Conservation (phyloP, 2,113 vertebrate genomes). For the Eulemur rufifrons region DNA sequence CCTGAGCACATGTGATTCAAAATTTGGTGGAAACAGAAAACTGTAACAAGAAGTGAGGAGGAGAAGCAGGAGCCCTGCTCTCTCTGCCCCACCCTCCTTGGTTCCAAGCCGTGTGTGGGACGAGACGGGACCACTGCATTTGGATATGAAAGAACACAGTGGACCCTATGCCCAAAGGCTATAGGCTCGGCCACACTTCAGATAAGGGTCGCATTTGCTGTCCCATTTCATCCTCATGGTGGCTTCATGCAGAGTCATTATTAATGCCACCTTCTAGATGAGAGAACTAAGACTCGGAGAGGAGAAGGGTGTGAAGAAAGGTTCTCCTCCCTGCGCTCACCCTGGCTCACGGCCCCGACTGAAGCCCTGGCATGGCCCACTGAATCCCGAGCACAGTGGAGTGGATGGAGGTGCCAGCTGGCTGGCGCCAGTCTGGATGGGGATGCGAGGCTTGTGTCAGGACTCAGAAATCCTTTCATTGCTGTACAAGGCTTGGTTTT, state of each 20-base stretch:
- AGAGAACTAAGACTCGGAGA: background rate
- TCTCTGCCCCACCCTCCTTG: background rate
- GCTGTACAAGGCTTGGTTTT: background rate
- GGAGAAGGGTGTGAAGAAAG: background rate
- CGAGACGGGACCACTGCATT: background rate
- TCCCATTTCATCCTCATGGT: background rate
- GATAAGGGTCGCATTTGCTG: fast-evolving
- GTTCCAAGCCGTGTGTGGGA: background rate
- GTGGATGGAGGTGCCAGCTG: background rate
- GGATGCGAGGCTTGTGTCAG: background rate
- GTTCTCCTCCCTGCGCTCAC: fast-evolving
- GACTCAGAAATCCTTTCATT: background rate
- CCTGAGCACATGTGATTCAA: fast-evolving
- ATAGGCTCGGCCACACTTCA: background rate
- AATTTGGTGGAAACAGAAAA: background rate
- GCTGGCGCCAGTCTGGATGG: background rate
- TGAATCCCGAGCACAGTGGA: background rate
- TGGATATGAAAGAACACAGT: background rate
- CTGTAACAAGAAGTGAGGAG: background rate
- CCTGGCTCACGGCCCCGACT: background rate
- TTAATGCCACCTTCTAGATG: background rate
- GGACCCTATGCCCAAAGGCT: background rate
- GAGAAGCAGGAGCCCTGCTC: too few relatives aligned
- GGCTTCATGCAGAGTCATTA: background rate
- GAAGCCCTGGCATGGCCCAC: background rate